phyloP scores from a whole-genome alignment of 2,113 vertebrate species.

The Melanotaenia duboulayi region DNA sequence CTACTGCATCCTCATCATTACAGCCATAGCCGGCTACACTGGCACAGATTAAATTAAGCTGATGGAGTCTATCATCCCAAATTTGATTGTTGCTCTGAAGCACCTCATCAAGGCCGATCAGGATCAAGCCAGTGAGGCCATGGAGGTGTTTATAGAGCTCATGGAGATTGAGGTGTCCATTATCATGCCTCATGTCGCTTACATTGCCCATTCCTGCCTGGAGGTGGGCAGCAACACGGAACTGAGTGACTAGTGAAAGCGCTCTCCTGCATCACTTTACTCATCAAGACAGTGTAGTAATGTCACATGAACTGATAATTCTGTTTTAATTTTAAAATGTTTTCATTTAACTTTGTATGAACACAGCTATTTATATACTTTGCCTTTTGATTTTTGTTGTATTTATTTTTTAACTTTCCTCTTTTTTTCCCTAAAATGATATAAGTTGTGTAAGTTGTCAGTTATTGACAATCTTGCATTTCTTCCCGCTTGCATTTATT shows the following conservation, averaged over 20 bases:
- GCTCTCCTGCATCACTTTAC: conserved; percentile 85
- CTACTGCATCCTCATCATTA: conserved; percentile 87
- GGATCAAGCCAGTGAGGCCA: conserved; percentile 87
- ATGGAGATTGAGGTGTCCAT: conserved; percentile 89
- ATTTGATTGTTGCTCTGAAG: conserved; percentile 83
- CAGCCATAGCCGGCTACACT: conserved; percentile 77
- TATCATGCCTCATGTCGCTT: conserved; percentile 84
- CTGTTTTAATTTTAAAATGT: too few relatives aligned
- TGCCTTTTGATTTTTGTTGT: too few relatives aligned
- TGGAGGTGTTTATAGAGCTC: conserved; percentile 91
- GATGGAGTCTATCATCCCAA: conserved; percentile 84
- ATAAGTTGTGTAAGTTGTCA: too few relatives aligned
- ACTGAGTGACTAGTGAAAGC: conserved; percentile 84
- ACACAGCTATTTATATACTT: too few relatives aligned
- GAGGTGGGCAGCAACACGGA: conserved; percentile 84
- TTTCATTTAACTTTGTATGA: too few relatives aligned
- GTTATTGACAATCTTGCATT: too few relatives aligned
- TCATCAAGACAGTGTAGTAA: conserved; percentile 84
- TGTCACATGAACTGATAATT: too few relatives aligned
- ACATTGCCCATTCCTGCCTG: conserved; percentile 86
- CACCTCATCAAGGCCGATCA: conserved; percentile 85
- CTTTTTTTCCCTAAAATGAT: too few relatives aligned
- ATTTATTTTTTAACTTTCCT: too few relatives aligned
- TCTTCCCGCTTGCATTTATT: too few relatives aligned
- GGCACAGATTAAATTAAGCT: conserved; percentile 84